Percentiles rank a stretch among this genome's conserved stretches.
phyloP scores from a whole-genome alignment of 35 echinoderm and acorn worm species.

The Patiria miniata region DNA sequence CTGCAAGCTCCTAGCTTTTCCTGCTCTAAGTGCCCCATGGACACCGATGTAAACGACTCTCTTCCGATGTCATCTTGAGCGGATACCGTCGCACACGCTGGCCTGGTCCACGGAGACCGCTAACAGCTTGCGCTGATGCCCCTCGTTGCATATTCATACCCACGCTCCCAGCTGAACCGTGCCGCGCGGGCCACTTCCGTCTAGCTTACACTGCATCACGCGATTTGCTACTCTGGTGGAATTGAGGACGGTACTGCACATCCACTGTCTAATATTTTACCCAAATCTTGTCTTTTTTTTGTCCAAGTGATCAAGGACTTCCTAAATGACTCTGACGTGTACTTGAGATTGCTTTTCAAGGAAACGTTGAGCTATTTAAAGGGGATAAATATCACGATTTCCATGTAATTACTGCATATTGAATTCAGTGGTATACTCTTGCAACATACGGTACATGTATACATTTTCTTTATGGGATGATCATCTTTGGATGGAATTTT shows the following conservation, averaged over 20 bases:
- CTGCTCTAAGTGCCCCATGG: neutral
- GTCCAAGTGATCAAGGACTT: too few species aligned
- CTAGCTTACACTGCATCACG: neutral
- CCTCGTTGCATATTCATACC: slow-evolving; percentile 4
- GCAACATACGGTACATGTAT: too few species aligned
- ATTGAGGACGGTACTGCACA: neutral
- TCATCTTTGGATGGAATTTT: too few species aligned
- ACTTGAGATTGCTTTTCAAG: too few species aligned
- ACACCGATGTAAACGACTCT: neutral
- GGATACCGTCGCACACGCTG: neutral
- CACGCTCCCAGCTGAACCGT: neutral
- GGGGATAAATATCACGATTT: too few species aligned
- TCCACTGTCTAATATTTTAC: too few species aligned
- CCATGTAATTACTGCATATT: too few species aligned
- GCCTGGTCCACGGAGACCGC: neutral
- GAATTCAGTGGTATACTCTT: too few species aligned
- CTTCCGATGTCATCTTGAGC: slow-evolving; percentile 5
- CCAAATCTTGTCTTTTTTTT: too few species aligned
- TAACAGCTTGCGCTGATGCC: neutral
- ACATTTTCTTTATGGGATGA: too few species aligned
- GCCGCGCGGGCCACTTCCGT: neutral
- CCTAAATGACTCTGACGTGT: too few species aligned
- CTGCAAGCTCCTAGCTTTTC: neutral
- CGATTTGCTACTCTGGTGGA: neutral
- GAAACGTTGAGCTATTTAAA: too few species aligned